Base-by-base conservation (phyloP, 2,797 vertebrate species). In the Chelon auratus region DNA sequence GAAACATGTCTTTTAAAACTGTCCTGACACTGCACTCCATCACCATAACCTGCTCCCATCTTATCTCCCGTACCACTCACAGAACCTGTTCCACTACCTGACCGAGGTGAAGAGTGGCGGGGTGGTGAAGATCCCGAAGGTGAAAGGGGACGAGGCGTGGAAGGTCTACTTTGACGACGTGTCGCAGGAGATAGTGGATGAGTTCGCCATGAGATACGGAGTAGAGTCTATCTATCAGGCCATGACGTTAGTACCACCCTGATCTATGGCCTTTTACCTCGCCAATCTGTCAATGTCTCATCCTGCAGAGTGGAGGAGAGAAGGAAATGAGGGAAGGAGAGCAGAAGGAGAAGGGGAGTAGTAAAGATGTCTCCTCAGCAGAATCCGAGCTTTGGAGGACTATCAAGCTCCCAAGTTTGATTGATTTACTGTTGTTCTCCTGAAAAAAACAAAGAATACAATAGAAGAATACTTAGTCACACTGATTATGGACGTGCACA, bases 201-300 rank as follows among this genome's bases (percentile, higher is more conserved):
- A 99, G 89, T 99, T 98, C 62, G 98, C 98, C 75, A 97, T 98
- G 95, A 96, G 98, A 82, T 99, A 97, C 3, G 97, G 98, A 80
- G 95, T 99, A 86, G 98, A 99, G 87, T 96, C 96, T 83, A 99
- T 99, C 94, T 99, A 99, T 91, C 98, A 99, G 92, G 98, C 98
- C 62, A 99, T 99, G 98, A 99, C 97, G 98, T 99, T 85, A 96
- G 98, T 97, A 85, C 84, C 88, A 77, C 86, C 86, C 84, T 87
- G 88, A 90, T 92, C 90, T 88, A 90, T 91, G 79, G 85, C 84
- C 87, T 87, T 89, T 87, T 87, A 64, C 83, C 77, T 76, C 48
- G 12, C 68, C 82, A 60, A 89, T 92, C 77, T 73, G 79, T 93
- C 89, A 88, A 22, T 90, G 89, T 90, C 90, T 90, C 72, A 83